A percentile compares a stretch with the other conserved stretches of the same genome.
phyloP scores from a whole-genome alignment of 1,140 invertebrate species.

The Agrypnia vestita region DNA sequence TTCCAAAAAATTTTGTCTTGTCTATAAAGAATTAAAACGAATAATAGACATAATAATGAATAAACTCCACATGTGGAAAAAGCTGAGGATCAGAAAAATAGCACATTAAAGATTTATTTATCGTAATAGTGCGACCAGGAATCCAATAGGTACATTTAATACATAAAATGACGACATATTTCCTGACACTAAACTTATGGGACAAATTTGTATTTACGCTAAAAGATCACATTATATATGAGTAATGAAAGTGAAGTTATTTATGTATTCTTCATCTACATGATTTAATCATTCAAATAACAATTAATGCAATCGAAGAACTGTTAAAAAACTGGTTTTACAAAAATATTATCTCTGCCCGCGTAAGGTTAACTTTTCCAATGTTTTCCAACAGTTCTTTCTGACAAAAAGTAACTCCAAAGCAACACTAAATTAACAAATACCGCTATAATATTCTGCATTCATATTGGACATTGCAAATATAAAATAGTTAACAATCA shows the following conservation, averaged over 20 bases:
- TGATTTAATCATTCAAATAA: conserved; percentile 16
- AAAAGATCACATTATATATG: conserved; percentile 18
- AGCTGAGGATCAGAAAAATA: too few relatives aligned
- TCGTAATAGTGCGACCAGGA: too few relatives aligned
- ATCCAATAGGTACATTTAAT: too few relatives aligned
- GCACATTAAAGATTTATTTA: too few relatives aligned
- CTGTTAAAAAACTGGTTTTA: conserved; percentile 33
- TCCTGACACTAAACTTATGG: conserved; percentile 19
- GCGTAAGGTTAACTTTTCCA: conserved; percentile 1
- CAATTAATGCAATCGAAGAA: conserved; percentile 24
- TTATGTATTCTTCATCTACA: conserved; percentile 8
- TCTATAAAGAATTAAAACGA: too few relatives aligned
- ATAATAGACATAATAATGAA: too few relatives aligned
- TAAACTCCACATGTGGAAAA: too few relatives aligned
- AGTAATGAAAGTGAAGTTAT: neutral
- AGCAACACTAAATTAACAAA: conserved; percentile 33
- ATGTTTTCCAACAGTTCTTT: conserved; percentile 36
- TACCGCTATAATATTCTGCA: conserved; percentile 30
- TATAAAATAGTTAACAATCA: conserved; percentile 53
- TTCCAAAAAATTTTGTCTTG: too few relatives aligned
- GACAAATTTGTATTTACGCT: conserved; percentile 7
- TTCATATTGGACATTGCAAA: conserved; percentile 47
- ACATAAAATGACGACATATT: neutral
- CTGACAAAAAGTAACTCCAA: conserved; percentile 23
- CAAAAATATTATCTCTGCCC: conserved; percentile 30